Evolutionary conservation across 2,888 invertebrate genomes (phyloP).

Genomic region (Chymomyza fuscimana): DNA sequence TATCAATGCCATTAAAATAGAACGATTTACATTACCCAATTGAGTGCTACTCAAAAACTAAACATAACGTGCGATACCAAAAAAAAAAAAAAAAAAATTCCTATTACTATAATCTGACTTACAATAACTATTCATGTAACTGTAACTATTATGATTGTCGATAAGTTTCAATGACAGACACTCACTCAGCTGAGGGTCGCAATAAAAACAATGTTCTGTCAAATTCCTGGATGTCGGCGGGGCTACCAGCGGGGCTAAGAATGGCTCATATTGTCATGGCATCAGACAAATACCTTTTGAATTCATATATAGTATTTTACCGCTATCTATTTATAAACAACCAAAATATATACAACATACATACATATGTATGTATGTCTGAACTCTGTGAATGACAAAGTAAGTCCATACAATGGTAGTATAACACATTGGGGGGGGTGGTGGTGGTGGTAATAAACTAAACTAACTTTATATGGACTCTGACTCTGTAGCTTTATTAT

Average conservation of each 20-base stretch:
- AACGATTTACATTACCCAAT: not conserved
- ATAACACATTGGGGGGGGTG: not conserved
- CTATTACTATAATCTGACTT: not conserved
- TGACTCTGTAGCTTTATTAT: conserved; percentile 48
- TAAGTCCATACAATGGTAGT: not conserved
- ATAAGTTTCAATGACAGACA: not conserved
- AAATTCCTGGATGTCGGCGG: not conserved
- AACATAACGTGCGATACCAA: not conserved
- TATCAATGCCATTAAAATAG: not conserved
- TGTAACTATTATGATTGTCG: not conserved
- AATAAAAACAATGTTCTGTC: conserved; percentile 32
- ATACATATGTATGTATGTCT: not conserved
- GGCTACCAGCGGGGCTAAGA: not conserved
- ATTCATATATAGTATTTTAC: not conserved
- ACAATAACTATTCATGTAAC: not conserved
- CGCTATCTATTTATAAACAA: not conserved
- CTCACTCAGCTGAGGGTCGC: conserved; percentile 19
- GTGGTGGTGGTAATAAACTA: no score
- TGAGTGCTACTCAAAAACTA: not conserved
- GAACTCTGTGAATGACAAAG: conserved; percentile 10
- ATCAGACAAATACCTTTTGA: not conserved
- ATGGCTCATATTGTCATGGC: not conserved
- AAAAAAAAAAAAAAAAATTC: not conserved
- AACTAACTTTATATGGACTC: not conserved
- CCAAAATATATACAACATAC: not conserved